Conservation (phyloP, 2,113 vertebrate species). For the Pyxicephalus adspersus region DNA sequence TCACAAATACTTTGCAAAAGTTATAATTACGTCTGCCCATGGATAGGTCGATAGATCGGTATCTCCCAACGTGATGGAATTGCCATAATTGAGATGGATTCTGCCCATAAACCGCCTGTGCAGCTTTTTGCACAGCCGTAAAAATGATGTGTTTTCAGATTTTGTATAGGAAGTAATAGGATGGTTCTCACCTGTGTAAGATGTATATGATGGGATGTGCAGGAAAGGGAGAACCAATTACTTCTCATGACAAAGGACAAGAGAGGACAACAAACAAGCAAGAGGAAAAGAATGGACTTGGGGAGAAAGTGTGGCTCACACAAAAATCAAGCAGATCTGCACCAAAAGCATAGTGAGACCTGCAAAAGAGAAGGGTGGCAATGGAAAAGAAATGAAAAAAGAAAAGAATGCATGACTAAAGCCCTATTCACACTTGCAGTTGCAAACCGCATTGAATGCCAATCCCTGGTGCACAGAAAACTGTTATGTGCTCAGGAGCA, state of each 20-base stretch:
- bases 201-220: slow-evolving; percentile 18
- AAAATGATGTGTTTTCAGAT: slow-evolving; percentile 49
- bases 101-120: slow-evolving; percentile 40
- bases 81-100: slow-evolving; percentile 47
- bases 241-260: slow-evolving; percentile 36
- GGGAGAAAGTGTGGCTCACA: neutral
- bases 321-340: too few species aligned
- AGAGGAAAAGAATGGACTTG: neutral
- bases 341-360: too few species aligned
- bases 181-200: neutral
- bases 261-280: neutral
- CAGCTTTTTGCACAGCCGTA: slow-evolving; percentile 27
- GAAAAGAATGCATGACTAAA: too few species aligned
- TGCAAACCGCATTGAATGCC: too few species aligned
- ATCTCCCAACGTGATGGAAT: slow-evolving; percentile 36
- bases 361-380: too few species aligned
- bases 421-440: too few species aligned
- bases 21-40: neutral
- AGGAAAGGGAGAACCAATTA: slow-evolving; percentile 1
- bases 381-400: too few species aligned
- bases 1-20: slow-evolving; percentile 4
- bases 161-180: slow-evolving; percentile 41
- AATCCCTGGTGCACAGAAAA: too few species aligned
- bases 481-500: too few species aligned
- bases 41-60: slow-evolving; percentile 7